Percentiles rank a stretch among this genome's conserved stretches.
These are phyloP conservation scores for Capra hircus DNA, from an alignment of 2,113 vertebrate species.

Conservation along the genomic window DNA sequence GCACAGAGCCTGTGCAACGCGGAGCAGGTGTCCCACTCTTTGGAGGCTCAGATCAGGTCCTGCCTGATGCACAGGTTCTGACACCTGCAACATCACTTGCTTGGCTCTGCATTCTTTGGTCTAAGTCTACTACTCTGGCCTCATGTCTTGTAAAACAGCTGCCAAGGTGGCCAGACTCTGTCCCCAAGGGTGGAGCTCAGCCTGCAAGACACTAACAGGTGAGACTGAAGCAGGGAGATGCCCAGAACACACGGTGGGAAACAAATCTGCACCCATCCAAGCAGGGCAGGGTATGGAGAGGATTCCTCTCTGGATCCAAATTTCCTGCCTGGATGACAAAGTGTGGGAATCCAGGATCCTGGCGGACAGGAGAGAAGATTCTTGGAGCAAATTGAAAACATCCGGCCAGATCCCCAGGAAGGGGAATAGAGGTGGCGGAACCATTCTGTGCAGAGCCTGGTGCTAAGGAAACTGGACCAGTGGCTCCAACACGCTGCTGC, in stretches of 20 bases:
- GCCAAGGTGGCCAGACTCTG: neutral
- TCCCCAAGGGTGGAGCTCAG: neutral
- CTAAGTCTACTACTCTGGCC: neutral
- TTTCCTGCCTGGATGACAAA: neutral
- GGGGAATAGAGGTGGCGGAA: neutral
- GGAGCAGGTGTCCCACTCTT: neutral
- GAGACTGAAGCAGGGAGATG: neutral
- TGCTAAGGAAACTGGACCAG: neutral
- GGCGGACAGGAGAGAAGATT: neutral
- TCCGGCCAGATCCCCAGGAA: neutral
- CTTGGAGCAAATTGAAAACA: neutral
- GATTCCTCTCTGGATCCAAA: neutral
- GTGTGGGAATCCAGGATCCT: neutral
- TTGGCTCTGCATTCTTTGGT: neutral
- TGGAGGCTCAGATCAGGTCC: neutral
- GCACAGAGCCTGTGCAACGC: neutral
- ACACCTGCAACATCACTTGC: neutral
- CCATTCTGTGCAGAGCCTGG: too few relatives aligned
- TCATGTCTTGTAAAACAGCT: neutral
- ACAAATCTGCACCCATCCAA: neutral
- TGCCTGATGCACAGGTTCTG: neutral
- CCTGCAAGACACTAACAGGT: neutral
- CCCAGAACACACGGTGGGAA: neutral
- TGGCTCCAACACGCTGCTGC: neutral
- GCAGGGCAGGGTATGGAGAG: accelerated